Percentiles rank a stretch among this genome's conserved stretches.
phyloP scores from a whole-genome alignment of 2,888 invertebrate genomes.

The Furcula furcula region DNA sequence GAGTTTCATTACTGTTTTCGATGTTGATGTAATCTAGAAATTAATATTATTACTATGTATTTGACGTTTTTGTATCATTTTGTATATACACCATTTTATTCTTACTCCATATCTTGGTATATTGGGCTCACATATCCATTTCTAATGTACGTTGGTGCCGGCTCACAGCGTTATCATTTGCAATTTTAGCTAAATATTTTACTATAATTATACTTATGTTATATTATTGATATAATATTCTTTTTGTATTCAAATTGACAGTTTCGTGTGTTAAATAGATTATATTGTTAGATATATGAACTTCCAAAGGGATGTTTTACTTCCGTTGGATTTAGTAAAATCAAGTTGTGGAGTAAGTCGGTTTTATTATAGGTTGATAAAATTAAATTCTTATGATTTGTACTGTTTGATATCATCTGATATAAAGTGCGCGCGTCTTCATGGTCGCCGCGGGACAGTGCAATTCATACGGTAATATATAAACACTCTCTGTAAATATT shows the following conservation, averaged over 20 bases:
- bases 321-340: constrained; percentile 26
- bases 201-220: constrained; percentile 46
- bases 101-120: constrained; percentile 53
- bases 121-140: constrained; percentile 28
- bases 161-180: constrained; percentile 30
- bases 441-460: constrained; percentile 25
- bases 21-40: constrained; percentile 27
- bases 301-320: constrained; percentile 23
- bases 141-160: constrained; percentile 26
- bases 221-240: constrained; percentile 44
- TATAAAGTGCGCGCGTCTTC: constrained; percentile 8
- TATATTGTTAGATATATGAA: constrained; percentile 32
- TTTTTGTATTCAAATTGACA: constrained; percentile 49
- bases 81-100: constrained; percentile 34
- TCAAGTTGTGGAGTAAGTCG: constrained; percentile 54
- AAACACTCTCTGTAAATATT: constrained; percentile 73
- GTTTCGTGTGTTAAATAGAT: constrained; percentile 40
- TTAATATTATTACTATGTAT: constrained; percentile 32
- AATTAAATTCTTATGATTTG: constrained; percentile 39
- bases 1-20: constrained; percentile 18
- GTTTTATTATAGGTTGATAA: constrained; percentile 44
- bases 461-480: constrained; percentile 44
- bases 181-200: constrained; percentile 47
- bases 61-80: constrained; percentile 42
- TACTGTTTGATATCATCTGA: constrained; percentile 30